Evolutionary conservation across 2,888 invertebrate species (phyloP), one percentile per base, ranked within the genome.

Genomic region (Harpalus rufipes): DNA sequence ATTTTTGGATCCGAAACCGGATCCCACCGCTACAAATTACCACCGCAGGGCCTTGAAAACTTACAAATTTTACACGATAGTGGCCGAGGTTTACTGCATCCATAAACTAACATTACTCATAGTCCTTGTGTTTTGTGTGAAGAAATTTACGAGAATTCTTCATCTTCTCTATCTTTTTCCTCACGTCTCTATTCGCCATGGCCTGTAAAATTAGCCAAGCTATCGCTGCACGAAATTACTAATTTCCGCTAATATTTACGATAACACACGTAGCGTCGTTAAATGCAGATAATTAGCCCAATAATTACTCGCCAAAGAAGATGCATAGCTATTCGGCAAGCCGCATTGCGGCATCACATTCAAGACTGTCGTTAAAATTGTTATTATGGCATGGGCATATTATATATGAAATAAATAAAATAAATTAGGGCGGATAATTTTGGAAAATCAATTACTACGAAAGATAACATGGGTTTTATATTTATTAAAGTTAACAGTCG

Each of bases 231-330:
- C 84, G 63, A 84, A 84, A 84, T 84, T 25, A 84, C 18, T 63
- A 84, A 84, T 84, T 84, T 84, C 61, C 84, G 84, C 78, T 76
- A 39, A 76, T 76, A 84, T 59, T 83, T 61, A 61, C 74, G 21
- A 65, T 65, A 68, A 58, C 56, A 65, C 41, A 65, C 68, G 65
- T 51, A 44, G 68, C 51, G 39, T 81, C 81, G 81, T 81, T 81
- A 81, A 81, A 80, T 18, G 41, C 14, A 10, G 39, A 72, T 58
- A 58, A 82, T 82, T 82, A 72, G 72, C 68, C 25, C 82, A 68
- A 82, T 82, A 82, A 72, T 72, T 72, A 68, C 44, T 51, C 12
- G 32, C 32, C 32, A 39, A 32, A 39, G 68, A 32, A 72, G 82
- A 82, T 58, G 72, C 68, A 72, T 56, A 7, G 81, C 81, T 25